These are phyloP conservation scores for Antheraea mylitta DNA, from an alignment of 1,140 invertebrate genomes.

Conservation along the genomic window DNA sequence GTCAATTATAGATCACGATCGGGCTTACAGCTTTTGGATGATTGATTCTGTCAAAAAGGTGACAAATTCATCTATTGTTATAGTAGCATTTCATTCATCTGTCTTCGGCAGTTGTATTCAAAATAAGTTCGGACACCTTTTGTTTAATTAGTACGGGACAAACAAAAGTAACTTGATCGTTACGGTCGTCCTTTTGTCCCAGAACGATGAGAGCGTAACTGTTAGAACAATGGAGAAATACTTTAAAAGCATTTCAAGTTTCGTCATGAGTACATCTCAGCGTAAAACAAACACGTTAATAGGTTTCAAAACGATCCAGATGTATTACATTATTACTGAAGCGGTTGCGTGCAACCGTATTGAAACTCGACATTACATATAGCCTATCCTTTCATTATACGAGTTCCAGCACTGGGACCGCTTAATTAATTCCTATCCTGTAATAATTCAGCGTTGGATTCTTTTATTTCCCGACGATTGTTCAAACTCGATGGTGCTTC, in stretches of 20 bases:
- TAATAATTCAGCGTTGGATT: constrained; percentile 58
- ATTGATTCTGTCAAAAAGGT: constrained; percentile 31
- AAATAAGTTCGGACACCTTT: constrained; percentile 51
- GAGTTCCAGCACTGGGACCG: constrained; percentile 72
- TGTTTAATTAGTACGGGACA: constrained; percentile 65
- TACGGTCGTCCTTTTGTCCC: constrained; percentile 60
- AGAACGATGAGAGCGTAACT: constrained; percentile 38
- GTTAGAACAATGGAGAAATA: constrained; percentile 51
- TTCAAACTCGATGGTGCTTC: background rate
- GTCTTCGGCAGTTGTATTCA: constrained; percentile 43
- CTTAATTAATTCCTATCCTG: constrained; percentile 72
- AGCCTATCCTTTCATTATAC: constrained; percentile 68
- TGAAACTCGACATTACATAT: constrained; percentile 49
- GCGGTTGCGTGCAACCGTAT: constrained; percentile 73
- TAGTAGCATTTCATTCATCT: constrained; percentile 48
- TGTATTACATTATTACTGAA: constrained; percentile 77
- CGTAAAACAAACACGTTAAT: constrained; percentile 74
- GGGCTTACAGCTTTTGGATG: constrained; percentile 43
- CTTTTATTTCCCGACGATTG: constrained; percentile 49
- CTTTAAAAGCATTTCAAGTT: constrained; percentile 62
- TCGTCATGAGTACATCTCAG: constrained; percentile 39
- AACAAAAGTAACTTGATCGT: constrained; percentile 73
- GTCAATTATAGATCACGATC: constrained; percentile 48
- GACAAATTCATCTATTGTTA: constrained; percentile 5
- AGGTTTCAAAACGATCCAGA: constrained; percentile 78